Percentiles rank a stretch among this genome's conserved stretches.
Evolutionary conservation across 2,797 vertebrate species (phyloP).

Genomic region (Acanthis flammea): DNA sequence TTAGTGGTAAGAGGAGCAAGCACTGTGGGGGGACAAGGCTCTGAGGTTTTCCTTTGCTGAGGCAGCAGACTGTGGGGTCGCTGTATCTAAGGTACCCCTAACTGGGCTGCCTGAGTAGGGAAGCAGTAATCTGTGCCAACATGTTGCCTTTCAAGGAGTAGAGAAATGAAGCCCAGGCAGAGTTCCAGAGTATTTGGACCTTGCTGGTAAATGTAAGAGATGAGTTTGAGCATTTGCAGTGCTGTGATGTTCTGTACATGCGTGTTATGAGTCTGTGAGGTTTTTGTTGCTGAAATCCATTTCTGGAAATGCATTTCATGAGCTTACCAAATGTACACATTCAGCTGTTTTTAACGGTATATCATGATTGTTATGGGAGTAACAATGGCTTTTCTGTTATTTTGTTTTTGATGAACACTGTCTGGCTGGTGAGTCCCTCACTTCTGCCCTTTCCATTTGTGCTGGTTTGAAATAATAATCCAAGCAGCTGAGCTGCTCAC

Average conservation of each 20-base stretch:
- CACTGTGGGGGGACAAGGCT: neutral
- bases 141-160: neutral
- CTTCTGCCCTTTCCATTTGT: neutral
- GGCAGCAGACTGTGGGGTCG: neutral
- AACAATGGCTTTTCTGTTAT: neutral
- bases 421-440: neutral
- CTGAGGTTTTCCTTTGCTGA: neutral
- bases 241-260: neutral
- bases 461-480: neutral
- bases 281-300: neutral
- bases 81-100: neutral
- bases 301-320: neutral
- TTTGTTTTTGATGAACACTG: neutral
- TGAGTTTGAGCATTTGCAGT: neutral
- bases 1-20: neutral
- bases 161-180: accelerated
- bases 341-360: neutral
- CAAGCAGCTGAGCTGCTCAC: neutral
- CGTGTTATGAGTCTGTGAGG: accelerated
- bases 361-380: neutral
- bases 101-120: neutral
- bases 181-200: neutral
- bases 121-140: neutral
- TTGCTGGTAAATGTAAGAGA: neutral
- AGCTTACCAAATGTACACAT: neutral